Evolutionary conservation across 2,797 vertebrate species (phyloP).

Genomic region (Adelosebastes latens): DNA sequence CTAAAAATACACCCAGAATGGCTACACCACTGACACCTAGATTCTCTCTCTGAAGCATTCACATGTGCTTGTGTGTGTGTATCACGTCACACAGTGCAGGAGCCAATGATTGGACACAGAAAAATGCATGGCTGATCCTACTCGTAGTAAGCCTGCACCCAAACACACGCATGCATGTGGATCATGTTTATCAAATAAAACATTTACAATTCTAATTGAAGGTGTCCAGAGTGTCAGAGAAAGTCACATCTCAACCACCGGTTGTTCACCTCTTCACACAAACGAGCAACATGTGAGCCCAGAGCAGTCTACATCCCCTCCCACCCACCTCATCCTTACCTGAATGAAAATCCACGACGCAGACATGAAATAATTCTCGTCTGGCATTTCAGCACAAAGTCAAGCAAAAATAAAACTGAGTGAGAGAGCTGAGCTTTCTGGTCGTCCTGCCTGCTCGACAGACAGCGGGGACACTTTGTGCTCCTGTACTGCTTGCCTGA

Average conservation of each 20-base stretch:
- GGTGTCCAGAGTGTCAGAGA: not conserved
- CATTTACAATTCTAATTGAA: not conserved
- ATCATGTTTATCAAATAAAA: not conserved
- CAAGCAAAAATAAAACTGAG: constrained; percentile 46
- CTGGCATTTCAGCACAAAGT: constrained; percentile 82
- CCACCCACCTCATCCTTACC: constrained; percentile 70
- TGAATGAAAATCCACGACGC: constrained; percentile 75
- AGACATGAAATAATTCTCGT: constrained; percentile 70
- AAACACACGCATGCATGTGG: not conserved
- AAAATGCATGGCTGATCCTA: constrained; percentile 7
- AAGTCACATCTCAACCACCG: not conserved
- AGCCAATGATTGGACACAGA: constrained; percentile 15
- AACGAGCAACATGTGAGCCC: constrained; percentile 58
- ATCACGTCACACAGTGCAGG: not conserved
- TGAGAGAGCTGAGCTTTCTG: constrained; percentile 28
- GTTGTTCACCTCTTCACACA: constrained; percentile 13
- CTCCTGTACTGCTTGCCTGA: constrained; percentile 40
- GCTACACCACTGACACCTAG: not conserved
- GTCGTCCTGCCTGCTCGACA: constrained; percentile 7
- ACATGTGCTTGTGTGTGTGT: constrained; percentile 1
- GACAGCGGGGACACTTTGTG: constrained; percentile 46
- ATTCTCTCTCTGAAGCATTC: constrained; percentile 4
- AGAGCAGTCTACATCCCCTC: not conserved
- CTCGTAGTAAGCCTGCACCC: not conserved
- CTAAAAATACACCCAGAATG: not conserved